Conservation (phyloP, 2,888 invertebrate genomes). For the Sussaba pulchella region DNA sequence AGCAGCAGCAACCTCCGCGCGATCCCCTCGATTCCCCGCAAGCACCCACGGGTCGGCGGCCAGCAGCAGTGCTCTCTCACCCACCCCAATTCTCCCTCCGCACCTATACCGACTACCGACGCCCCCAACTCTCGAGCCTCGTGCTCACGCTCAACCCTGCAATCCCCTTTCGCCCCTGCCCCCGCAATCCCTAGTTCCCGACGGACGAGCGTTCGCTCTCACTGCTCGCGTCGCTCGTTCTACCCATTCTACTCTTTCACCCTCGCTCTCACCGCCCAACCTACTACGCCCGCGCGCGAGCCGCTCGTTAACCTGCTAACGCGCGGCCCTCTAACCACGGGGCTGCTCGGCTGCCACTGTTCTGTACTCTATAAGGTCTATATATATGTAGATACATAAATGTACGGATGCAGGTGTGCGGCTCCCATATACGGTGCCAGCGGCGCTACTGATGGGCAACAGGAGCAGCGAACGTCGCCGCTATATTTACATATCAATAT, state of each 20-base stretch:
- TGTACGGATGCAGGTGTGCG: conserved; percentile 17
- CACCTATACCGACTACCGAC: conserved; percentile 60
- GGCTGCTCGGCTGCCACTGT: conserved; percentile 62
- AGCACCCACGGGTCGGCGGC: conserved; percentile 66
- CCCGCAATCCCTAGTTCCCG: conserved; percentile 49
- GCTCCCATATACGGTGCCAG: conserved; percentile 20
- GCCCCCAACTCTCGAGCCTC: conserved; percentile 56
- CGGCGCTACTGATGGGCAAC: conserved; percentile 51
- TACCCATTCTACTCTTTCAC: conserved; percentile 64
- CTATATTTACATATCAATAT: conserved; percentile 84
- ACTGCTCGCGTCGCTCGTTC: conserved; percentile 45
- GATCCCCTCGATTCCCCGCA: conserved; percentile 50
- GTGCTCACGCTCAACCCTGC: conserved; percentile 55
- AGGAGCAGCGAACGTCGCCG: conserved; percentile 69
- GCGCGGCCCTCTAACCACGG: conserved; percentile 76
- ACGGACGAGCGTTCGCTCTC: conserved; percentile 62
- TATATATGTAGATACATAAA: conserved; percentile 2
- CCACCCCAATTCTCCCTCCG: conserved; percentile 48
- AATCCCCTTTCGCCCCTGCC: conserved; percentile 6
- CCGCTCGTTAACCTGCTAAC: conserved; percentile 84
- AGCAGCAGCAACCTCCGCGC: conserved; percentile 31
- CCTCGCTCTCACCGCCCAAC: conserved; percentile 45
- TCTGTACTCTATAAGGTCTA: neutral
- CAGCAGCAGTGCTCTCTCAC: conserved; percentile 64
- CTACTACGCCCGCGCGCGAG: conserved; percentile 75